Conservation (phyloP, 2,113 vertebrate genomes). For the Daphoenositta chrysoptera region DNA sequence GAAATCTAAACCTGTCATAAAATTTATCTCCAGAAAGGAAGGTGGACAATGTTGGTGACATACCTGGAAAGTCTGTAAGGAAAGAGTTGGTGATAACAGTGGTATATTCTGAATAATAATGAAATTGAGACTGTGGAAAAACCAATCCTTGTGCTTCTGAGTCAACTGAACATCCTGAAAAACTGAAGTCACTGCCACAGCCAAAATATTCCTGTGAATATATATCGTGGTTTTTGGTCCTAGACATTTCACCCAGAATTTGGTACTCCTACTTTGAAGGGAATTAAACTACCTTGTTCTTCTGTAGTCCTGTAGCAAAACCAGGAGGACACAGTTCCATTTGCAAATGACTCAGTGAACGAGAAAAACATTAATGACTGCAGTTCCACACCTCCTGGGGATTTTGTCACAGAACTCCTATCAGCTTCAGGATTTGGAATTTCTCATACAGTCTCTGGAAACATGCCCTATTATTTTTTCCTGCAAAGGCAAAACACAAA, state of each 20-base stretch:
- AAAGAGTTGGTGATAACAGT: background rate
- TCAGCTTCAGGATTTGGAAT: background rate
- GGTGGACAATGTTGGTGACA: rapidly evolving
- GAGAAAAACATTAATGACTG: background rate
- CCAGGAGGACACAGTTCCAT: background rate
- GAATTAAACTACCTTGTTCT: background rate
- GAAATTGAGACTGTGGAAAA: background rate
- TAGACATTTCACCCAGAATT: background rate
- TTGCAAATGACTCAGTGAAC: background rate
- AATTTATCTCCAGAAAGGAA: background rate
- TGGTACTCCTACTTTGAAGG: background rate
- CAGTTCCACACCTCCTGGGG: background rate
- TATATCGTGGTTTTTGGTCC: rapidly evolving
- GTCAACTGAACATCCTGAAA: background rate
- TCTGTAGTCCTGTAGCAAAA: background rate
- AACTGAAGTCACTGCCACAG: rapidly evolving
- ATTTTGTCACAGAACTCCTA: background rate
- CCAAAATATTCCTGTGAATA: background rate
- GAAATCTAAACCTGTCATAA: background rate
- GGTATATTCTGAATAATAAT: background rate
- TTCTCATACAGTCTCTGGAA: background rate
- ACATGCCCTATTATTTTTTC: background rate
- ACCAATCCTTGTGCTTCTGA: background rate
- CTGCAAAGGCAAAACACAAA: background rate
- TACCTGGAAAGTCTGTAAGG: background rate